Evolutionary conservation across 2,113 vertebrate genomes (phyloP).

Genomic region (Prolemur simus): DNA sequence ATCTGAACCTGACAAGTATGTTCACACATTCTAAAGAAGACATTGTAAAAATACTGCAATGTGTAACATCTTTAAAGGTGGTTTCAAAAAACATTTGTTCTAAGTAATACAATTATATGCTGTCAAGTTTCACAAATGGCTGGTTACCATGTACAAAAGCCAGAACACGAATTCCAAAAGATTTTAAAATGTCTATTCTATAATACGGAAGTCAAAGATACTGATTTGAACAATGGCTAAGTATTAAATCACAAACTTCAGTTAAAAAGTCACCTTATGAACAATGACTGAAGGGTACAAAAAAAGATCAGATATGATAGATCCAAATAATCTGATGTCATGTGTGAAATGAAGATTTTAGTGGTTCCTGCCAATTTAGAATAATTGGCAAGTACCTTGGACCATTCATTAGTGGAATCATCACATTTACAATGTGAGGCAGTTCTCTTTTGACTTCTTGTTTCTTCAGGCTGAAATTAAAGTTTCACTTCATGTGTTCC

Average conservation of each 20-base stretch:
- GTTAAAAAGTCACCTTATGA: conserved; percentile 88
- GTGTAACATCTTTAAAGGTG: conserved; percentile 84
- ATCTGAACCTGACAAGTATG: conserved; percentile 85
- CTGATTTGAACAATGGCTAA: conserved; percentile 83
- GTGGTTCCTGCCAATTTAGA: conserved; percentile 71
- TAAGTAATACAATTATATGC: conserved; percentile 84
- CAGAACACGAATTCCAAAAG: conserved; percentile 84
- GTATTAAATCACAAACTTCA: conserved; percentile 88
- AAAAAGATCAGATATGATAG: conserved; percentile 76
- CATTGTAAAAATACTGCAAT: conserved; percentile 87
- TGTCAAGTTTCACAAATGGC: conserved; percentile 88
- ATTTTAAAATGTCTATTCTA: conserved; percentile 75
- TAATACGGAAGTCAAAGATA: conserved; percentile 82
- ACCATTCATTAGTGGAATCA: conserved; percentile 56
- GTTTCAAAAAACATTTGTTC: conserved; percentile 85
- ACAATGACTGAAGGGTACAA: conserved; percentile 82
- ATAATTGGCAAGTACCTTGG: conserved; percentile 73
- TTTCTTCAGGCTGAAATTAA: conserved; percentile 6
- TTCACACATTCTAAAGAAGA: conserved; percentile 86
- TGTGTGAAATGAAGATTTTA: conserved; percentile 66
- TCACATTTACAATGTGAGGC: conserved; percentile 69
- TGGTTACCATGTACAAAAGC: conserved; percentile 89
- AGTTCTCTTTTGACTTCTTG: conserved; percentile 58
- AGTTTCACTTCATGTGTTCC: not conserved
- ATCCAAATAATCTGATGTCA: conserved; percentile 79